Base-by-base conservation (phyloP, 2,113 vertebrate species). In the Clupea harengus region DNA sequence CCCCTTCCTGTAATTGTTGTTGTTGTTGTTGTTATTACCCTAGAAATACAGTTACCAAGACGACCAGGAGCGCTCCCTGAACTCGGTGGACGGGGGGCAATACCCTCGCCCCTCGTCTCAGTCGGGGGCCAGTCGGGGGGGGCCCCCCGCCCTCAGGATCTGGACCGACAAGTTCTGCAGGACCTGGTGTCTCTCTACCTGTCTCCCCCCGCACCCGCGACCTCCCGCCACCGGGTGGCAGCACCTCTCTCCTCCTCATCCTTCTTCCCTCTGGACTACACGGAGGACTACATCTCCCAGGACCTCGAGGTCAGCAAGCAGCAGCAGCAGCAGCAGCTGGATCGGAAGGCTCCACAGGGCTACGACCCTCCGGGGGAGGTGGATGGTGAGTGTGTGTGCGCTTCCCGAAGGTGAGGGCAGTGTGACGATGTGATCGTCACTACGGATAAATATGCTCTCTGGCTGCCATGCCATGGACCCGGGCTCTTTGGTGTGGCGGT, bases 81-180 rank as follows among this genome's bases (percentile, higher is more conserved):
- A 92, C 89, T 89, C 94, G 78, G 90, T 92, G 91, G 91, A 94
- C 0, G 87, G 90, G 0, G 92, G 28, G 82, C 91, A 90, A 4
- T 90, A 90, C 52, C 88, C 92, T 1, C 88, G 92, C 10, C 72
- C 93, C 57, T 89, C 89, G 80, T 89, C 94, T 82, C 95, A 94
- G 83, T 94, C 95, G 11, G 88, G 94, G 0, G 91, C 89, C 20
- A 13, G 92, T 60, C 90, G 83, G 50, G 57, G 80, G n/a, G n/a
- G n/a, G n/a, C n/a, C 45, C 1, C 88, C 4, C 83, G 85, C 3
- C 92, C 87, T n/a, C 87, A 95, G 78, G 96, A 95, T 83, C 89
- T 92, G n/a, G 95, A 96, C 6, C 93, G 93, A 46, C 96, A 96
- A 92, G 93, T 98, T 83, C 95, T 98, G 90, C 96, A 97, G 90